Conservation (phyloP, 2,888 invertebrate genomes). For the Tetranychus truncatus region DNA sequence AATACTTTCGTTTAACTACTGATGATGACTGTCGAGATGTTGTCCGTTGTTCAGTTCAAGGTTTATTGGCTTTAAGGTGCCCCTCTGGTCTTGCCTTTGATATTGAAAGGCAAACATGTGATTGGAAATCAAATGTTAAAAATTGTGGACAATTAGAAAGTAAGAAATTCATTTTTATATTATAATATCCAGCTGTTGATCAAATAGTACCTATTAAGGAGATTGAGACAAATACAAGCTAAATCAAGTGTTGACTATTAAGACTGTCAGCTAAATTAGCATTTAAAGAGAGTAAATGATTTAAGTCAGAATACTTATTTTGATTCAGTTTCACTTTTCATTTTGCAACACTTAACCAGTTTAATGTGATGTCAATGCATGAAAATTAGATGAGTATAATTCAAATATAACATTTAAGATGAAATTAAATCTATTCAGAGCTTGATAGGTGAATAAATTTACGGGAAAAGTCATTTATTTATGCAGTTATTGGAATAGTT, state of each 20-base stretch:
- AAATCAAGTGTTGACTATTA: background rate
- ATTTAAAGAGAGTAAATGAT: background rate
- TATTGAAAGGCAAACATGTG: slow-evolving; percentile 81
- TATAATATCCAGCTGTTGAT: background rate
- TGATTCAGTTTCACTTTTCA: no score
- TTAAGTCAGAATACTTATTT: no score
- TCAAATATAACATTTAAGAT: no score
- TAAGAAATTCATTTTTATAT: slow-evolving; percentile 42
- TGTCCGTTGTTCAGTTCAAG: slow-evolving; percentile 49
- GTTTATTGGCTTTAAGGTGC: slow-evolving; percentile 72
- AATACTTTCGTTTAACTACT: slow-evolving; percentile 66
- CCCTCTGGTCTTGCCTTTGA: slow-evolving; percentile 79
- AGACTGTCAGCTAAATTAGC: background rate
- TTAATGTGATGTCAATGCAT: no score
- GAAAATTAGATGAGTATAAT: no score
- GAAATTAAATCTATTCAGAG: no score
- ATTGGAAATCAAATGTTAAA: slow-evolving; percentile 89
- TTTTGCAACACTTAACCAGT: no score
- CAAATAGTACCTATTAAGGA: background rate
- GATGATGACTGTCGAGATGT: slow-evolving; percentile 81
- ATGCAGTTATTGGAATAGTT: no score
- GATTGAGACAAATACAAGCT: background rate
- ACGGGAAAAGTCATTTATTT: no score
- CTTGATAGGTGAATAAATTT: no score
- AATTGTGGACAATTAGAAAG: slow-evolving; percentile 83